Percentiles rank a stretch among this genome's conserved stretches.
These are phyloP conservation scores for Bos indicus DNA, from an alignment of 2,113 vertebrate genomes.

Conservation along the genomic window DNA sequence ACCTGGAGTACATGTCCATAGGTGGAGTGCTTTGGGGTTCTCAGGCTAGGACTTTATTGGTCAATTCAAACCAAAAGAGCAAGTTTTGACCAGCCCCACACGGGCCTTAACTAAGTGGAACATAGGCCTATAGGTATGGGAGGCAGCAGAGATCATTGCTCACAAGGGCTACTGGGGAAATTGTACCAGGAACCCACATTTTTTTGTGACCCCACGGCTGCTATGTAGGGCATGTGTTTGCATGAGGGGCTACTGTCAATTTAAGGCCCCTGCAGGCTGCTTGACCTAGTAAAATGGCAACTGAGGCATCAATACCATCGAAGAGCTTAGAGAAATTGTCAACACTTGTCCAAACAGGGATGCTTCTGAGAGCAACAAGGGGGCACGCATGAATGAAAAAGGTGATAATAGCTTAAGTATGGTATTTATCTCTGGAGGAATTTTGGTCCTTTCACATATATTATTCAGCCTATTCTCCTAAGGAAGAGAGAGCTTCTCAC, in stretches of 20 bases:
- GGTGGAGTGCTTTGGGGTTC: neutral
- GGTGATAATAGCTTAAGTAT: neutral
- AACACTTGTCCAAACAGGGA: neutral
- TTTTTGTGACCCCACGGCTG: neutral
- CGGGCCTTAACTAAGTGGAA: neutral
- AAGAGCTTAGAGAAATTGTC: neutral
- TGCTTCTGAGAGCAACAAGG: neutral
- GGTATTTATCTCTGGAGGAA: neutral
- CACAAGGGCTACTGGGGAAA: neutral
- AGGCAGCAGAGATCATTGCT: neutral
- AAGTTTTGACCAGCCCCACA: neutral
- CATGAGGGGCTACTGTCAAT: neutral
- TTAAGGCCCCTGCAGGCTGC: neutral
- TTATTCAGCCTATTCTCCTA: constrained; percentile 15
- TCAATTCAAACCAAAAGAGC: neutral
- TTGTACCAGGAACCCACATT: neutral
- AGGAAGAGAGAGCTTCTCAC: neutral
- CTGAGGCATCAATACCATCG: neutral
- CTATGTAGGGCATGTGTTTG: neutral
- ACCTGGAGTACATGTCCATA: neutral
- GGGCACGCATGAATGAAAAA: neutral
- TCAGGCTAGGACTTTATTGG: neutral
- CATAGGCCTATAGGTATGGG: neutral
- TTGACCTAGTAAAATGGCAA: neutral
- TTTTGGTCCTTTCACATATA: neutral